Base-by-base conservation (phyloP, 1,140 invertebrate species). In the Habropoda laboriosa region DNA sequence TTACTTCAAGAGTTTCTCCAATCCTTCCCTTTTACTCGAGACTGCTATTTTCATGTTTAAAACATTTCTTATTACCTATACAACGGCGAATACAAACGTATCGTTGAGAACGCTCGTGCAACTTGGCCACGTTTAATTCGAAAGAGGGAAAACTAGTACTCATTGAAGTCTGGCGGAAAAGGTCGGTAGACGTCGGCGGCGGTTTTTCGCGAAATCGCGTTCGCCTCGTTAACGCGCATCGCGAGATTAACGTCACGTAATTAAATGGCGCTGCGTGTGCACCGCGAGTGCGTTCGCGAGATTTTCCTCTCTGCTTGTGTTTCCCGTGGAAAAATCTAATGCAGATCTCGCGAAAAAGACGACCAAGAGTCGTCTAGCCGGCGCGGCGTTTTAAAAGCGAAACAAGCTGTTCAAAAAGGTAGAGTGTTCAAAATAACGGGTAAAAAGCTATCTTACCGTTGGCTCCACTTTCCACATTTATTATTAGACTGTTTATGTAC, bases 191-290 rank as follows among this genome's bases (percentile, higher is more conserved):
- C 27, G n/a, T n/a, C n/a, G 53, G 24, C 38, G 38, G 68, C 35
- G 42, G 57, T 73, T 60, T 61, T 49, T 73, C 71, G 42, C 32
- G 42, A 73, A 73, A 47, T 61, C 71, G 42, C 10, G 24, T n/a
- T n/a, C 21, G 42, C 42, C 42, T 73, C 71, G 71, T 73, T 73
- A n/a, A 73, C 71, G 57, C 13, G 57, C 42, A 47, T 60, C 55
- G 57, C 32, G 57, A 61, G 57, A 73, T 73, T 73, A 73, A 61
- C 57, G 71, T 30, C 71, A 47, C 57, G 71, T 73, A 73, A 73
- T 73, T 73, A 73, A 73, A 73, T 47, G 57, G 57, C 57, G 71
- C 57, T 42, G 70, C 27, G 30, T 35, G 55, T 13, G 21, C 47
- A n/a, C 16, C 5, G 10, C 18, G 27, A 71, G 40, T 60, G 40